Percentiles rank a stretch among this genome's conserved stretches.
Evolutionary conservation across 1,140 invertebrate genomes (phyloP).

Genomic region (Drosophila fuyamai): DNA sequence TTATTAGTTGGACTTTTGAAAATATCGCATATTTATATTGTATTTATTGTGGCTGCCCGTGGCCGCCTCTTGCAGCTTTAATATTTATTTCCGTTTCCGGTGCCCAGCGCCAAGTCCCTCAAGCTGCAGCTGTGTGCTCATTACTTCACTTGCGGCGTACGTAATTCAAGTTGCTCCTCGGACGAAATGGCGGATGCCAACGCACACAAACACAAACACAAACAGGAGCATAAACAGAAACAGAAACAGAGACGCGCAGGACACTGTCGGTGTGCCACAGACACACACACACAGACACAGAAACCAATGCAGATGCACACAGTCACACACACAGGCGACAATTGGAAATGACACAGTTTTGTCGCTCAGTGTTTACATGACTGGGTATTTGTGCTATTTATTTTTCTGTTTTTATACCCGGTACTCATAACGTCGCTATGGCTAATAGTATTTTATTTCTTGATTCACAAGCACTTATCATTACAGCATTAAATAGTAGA

Average conservation of each 20-base stretch:
- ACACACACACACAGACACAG: not conserved
- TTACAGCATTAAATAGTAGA: not conserved
- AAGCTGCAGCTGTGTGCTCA: constrained; percentile 69
- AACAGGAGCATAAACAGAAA: constrained; percentile 4
- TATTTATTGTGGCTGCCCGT: constrained; percentile 63
- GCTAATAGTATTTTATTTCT: no score
- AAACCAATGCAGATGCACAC: not conserved
- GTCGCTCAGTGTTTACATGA: constrained; percentile 47
- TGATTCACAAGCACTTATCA: not conserved
- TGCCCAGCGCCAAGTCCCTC: constrained; percentile 43
- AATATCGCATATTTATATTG: constrained; percentile 69
- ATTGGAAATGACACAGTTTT: constrained; percentile 68
- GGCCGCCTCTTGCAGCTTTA: constrained; percentile 59
- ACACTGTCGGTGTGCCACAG: constrained; percentile 7
- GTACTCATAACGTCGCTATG: not conserved
- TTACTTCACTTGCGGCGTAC: constrained; percentile 81
- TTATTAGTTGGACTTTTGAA: constrained; percentile 79
- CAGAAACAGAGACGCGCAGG: not conserved
- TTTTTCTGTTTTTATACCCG: constrained; percentile 41
- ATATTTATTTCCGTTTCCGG: constrained; percentile 75
- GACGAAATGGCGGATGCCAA: constrained; percentile 30
- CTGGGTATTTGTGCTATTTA: constrained; percentile 20
- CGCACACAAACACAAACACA: constrained; percentile 22
- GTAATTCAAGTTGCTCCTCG: constrained; percentile 70
- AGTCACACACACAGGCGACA: constrained; percentile 19